Base-by-base conservation (phyloP, 2,797 vertebrate genomes). In the Protonibea diacanthus region DNA sequence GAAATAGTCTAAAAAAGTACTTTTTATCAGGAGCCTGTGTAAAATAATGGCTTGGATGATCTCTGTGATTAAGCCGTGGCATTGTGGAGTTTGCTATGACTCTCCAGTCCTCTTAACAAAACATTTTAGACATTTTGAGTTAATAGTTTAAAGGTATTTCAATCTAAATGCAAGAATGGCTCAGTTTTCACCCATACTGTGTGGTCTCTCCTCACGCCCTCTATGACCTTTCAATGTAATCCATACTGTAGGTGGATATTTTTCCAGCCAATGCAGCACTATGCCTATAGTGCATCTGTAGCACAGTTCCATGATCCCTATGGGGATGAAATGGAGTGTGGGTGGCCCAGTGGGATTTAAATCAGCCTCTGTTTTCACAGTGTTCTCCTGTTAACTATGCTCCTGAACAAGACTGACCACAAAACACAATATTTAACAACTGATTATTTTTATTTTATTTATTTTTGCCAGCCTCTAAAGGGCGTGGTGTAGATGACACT, bases 291-390 rank as follows among this genome's bases (percentile, higher is more conserved):
- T 58, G 52, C 59, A 47, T 76, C 63, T 73, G 49, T 12, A 21
- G 52, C 47, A 71, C 57, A 18, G 33, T 38, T 38, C 33, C 8
- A 9, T 6, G 25, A 29, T 51, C 5, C 66, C 64, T 5, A 10
- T 63, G 78, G 73, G 78, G 65, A 14, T 14, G 12, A 6, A 42
- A 27, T 3, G 21, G 63, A 59, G 70, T 57, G 66, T 66, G 42
- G 33, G 53, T 20, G 38, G n/a, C 13, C 66, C 70, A 42, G 33
- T 60, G 77, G 84, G 74, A 76, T 57, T 79, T 74, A 5, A 57
- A 77, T 59, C 51, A n/a, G 20, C 51, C 38, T 44, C 52, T 53
- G 56, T 71, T 86, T 56, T 63, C 27, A 57, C 29, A 72, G 59
- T 57, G 33, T 33, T 33, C 60, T 64, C 23, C 0, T 56, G 21